phyloP scores from a whole-genome alignment of 2,797 vertebrate species.

The Sus cebifrons region DNA sequence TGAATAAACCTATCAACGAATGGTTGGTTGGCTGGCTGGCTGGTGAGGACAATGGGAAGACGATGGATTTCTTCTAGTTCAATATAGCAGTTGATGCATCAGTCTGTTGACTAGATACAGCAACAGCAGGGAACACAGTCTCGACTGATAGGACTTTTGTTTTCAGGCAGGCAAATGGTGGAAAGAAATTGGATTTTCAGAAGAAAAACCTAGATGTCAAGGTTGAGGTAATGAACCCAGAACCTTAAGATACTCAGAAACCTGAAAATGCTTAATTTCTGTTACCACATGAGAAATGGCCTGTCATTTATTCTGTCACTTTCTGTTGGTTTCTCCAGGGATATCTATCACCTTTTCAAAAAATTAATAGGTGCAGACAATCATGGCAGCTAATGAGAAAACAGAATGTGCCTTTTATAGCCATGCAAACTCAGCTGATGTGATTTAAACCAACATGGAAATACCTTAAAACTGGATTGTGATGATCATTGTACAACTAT shows the following conservation, averaged over 20 bases:
- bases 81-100: not conserved
- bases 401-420: not conserved
- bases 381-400: conserved; percentile 58
- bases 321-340: conserved; percentile 62
- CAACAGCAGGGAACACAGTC: not conserved
- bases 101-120: not conserved
- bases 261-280: conserved; percentile 60
- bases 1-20: not conserved
- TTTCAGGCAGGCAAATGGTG: conserved; percentile 5
- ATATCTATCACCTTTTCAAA: conserved; percentile 70
- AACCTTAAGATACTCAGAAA: conserved; percentile 66
- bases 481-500: no score
- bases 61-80: conserved; percentile 2
- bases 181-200: conserved; percentile 43
- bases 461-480: no score
- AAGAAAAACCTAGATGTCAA: conserved; percentile 54
- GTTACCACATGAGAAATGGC: conserved; percentile 71
- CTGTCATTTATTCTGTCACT: conserved; percentile 54
- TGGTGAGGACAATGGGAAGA: not conserved
- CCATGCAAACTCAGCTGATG: not conserved
- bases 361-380: conserved; percentile 62
- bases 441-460: not conserved
- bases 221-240: conserved; percentile 58
- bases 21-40: not conserved
- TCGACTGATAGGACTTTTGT: not conserved